Evolutionary conservation across 2,113 vertebrate genomes (phyloP), one percentile per base, ranked within the genome.

Genomic region (Alouatta palliata): DNA sequence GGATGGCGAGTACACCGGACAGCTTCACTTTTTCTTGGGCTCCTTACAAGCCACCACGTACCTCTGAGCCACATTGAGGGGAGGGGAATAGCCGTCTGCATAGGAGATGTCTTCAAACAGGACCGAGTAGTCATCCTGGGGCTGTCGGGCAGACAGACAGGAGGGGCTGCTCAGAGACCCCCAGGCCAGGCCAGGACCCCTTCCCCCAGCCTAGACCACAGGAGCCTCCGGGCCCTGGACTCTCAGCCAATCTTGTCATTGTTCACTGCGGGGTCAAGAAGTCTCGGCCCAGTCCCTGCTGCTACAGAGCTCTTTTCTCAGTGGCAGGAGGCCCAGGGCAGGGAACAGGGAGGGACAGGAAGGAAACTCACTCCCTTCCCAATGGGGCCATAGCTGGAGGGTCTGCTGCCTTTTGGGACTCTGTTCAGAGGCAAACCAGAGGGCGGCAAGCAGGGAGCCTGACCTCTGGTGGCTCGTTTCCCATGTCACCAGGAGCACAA

Each of bases 91-190:
- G 49, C 49, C 3, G 0, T 49, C 49, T 49, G 49, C 49, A 49
- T 49, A 49, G 49, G 13, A 49, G 13, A 14, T 16, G 49, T 49
- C 49, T 49, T 49, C 49, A 16, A 13, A 49, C 49, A 49, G 49
- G 49, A 49, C 49, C 14, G 14, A 49, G 49, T 49, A 49, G 49
- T 49, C 13, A 49, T 49, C 49, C 49, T 49, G 99, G 3, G 99
- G 99, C 99, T 99, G 98, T 0, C 2, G 19, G 40, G 91, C 83
- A 96, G 40, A 75, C 64, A 40, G 32, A 94, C 6, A 94, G n/a
- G 64, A 89, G 10, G 19, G 10, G 86, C 70, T 93, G 85, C 30
- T 68, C 64, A 68, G 64, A 68, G 12, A 68, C 2, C 64, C 25
- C 64, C 30, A 68, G 64, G 32, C 40, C 40, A 43, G 40, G 40